phyloP scores from a whole-genome alignment of 2,888 invertebrate species.

The Adelphocoris suturalis region DNA sequence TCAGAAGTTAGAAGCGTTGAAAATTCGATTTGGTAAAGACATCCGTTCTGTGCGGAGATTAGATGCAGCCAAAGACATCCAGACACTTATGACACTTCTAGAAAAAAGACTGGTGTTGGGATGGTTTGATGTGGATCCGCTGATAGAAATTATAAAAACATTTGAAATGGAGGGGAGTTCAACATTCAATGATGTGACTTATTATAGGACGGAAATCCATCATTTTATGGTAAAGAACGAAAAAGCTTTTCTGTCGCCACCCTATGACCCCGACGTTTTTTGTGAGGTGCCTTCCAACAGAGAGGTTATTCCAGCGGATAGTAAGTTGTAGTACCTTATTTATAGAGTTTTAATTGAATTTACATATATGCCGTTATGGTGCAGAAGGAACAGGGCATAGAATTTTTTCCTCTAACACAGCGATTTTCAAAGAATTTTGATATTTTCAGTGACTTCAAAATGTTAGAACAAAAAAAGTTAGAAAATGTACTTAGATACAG shows the following conservation, averaged over 20 bases:
- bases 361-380: too few relatives aligned
- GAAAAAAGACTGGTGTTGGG: slow-evolving; percentile 56
- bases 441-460: too few relatives aligned
- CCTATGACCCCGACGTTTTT: slow-evolving; percentile 52
- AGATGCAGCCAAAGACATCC: slow-evolving; percentile 48
- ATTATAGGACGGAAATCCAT: neutral
- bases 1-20: slow-evolving; percentile 38
- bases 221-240: neutral
- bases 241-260: neutral
- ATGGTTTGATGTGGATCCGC: slow-evolving; percentile 42
- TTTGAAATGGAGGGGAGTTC: neutral
- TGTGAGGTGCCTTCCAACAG: neutral
- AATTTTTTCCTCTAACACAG: too few relatives aligned
- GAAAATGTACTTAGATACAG: too few relatives aligned
- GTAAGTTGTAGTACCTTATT: too few relatives aligned
- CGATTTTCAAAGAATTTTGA: too few relatives aligned
- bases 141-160: slow-evolving; percentile 7
- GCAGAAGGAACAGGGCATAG: too few relatives aligned
- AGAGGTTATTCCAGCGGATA: slow-evolving; percentile 38
- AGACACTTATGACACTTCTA: slow-evolving; percentile 16
- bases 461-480: too few relatives aligned
- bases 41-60: slow-evolving; percentile 40
- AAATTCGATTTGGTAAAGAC: neutral
- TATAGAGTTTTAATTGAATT: too few relatives aligned
- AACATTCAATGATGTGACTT: neutral